Evolutionary conservation across 2,797 vertebrate species (phyloP).

Genomic region (Etheostoma nigrum): DNA sequence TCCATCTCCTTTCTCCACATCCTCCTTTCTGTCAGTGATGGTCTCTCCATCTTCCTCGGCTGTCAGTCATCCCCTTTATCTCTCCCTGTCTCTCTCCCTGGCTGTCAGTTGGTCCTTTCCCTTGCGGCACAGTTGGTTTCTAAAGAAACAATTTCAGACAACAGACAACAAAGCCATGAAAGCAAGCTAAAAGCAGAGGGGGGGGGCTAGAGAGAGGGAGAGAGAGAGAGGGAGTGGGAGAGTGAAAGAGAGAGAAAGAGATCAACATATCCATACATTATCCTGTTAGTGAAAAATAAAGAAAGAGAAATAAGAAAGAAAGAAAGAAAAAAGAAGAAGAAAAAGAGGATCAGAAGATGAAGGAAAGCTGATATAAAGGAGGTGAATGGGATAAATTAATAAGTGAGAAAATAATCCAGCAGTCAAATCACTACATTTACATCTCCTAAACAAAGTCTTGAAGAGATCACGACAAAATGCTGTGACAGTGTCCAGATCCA

Average conservation of each 20-base stretch:
- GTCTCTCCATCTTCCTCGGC: slow-evolving; percentile 41
- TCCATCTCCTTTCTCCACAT: slow-evolving; percentile 2
- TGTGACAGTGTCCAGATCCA: too few relatives aligned
- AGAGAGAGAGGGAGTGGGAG: too few relatives aligned
- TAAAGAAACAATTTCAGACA: slow-evolving; percentile 54
- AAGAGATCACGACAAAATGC: not conserved
- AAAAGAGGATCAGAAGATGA: slow-evolving; percentile 17
- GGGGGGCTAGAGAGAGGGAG: too few relatives aligned
- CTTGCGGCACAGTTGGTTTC: slow-evolving; percentile 43
- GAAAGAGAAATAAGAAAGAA: slow-evolving; percentile 24
- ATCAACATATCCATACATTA: slow-evolving; percentile 5
- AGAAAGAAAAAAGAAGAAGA: slow-evolving; percentile 5
- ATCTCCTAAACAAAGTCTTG: not conserved
- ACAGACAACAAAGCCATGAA: slow-evolving; percentile 47
- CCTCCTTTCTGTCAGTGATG: slow-evolving; percentile 22
- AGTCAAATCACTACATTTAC: not conserved
- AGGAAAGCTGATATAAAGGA: slow-evolving; percentile 20
- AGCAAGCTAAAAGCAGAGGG: slow-evolving; percentile 21
- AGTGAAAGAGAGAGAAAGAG: not conserved
- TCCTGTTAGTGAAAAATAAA: slow-evolving; percentile 25
- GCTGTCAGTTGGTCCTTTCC: slow-evolving; percentile 48
- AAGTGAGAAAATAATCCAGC: slow-evolving; percentile 4
- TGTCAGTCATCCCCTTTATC: slow-evolving; percentile 46
- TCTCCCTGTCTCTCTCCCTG: slow-evolving; percentile 35
- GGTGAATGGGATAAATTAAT: slow-evolving; percentile 1